Conservation (phyloP, 2,888 invertebrate species). For the Trichogramma evanescens region DNA sequence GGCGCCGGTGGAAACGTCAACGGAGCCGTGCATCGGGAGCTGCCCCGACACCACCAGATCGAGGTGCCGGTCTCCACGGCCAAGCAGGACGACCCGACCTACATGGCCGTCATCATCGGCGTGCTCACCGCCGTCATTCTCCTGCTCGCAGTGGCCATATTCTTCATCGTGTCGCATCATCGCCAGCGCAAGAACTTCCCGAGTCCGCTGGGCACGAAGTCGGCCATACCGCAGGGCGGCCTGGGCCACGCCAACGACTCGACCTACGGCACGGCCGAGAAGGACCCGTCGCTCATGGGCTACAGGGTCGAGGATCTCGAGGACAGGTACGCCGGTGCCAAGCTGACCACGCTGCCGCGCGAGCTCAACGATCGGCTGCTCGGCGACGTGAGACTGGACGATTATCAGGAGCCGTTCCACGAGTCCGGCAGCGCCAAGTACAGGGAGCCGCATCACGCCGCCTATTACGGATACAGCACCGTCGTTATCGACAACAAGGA, state of each 20-base stretch:
- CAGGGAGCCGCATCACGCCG: conserved; percentile 42
- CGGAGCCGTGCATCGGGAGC: conserved; percentile 37
- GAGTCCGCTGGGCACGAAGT: conserved; percentile 48
- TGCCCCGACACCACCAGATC: conserved; percentile 31
- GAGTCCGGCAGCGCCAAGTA: conserved; percentile 38
- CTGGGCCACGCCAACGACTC: conserved; percentile 51
- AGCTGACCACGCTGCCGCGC: conserved; percentile 42
- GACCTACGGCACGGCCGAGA: conserved; percentile 51
- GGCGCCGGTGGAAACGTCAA: conserved; percentile 26
- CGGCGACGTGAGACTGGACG: conserved; percentile 44
- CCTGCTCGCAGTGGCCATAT: conserved; percentile 52
- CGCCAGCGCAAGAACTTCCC: conserved; percentile 50
- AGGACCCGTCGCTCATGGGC: conserved; percentile 50
- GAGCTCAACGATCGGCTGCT: conserved; percentile 45
- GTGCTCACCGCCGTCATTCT: conserved; percentile 55
- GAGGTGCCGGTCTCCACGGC: conserved; percentile 47
- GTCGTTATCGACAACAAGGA: conserved; percentile 47
- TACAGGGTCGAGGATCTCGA: conserved; percentile 57
- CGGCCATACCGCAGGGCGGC: conserved; percentile 44
- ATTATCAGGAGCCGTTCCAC: conserved; percentile 46
- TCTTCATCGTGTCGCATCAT: conserved; percentile 52
- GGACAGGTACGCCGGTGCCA: conserved; percentile 46
- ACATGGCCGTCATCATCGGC: conserved; percentile 54
- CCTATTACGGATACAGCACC: conserved; percentile 46
- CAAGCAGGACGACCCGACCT: conserved; percentile 50